Evolutionary conservation across 1,140 invertebrate species (phyloP).

Genomic region (Eurosta solidaginis): DNA sequence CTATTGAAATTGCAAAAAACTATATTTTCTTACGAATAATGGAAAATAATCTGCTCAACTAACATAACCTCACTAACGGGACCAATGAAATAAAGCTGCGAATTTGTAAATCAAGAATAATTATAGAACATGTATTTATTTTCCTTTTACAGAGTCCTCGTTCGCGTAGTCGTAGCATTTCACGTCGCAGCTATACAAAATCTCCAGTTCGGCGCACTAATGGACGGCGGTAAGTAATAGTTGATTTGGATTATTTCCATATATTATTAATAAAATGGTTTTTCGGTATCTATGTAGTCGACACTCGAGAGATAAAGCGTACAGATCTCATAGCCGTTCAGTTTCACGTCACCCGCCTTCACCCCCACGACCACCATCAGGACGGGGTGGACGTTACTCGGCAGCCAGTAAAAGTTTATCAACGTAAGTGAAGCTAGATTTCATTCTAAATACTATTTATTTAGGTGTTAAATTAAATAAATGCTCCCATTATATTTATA

Average conservation of each 20-base stretch:
- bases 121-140: neutral
- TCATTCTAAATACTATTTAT: too few species aligned
- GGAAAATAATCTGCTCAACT: neutral
- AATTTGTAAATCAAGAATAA: neutral
- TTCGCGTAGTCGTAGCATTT: slow-evolving; percentile 29
- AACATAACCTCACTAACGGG: neutral
- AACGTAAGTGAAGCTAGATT: slow-evolving; percentile 28
- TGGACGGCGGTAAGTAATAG: slow-evolving; percentile 29
- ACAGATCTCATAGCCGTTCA: slow-evolving; percentile 29
- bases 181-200: slow-evolving; percentile 30
- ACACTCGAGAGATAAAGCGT: slow-evolving; percentile 19
- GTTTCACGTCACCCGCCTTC: slow-evolving; percentile 27
- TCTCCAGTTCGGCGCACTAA: slow-evolving; percentile 17
- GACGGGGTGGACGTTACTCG: slow-evolving; percentile 17
- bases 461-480: too few species aligned
- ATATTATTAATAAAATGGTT: neutral
- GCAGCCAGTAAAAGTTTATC: slow-evolving; percentile 27
- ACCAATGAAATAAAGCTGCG: neutral
- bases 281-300: neutral
- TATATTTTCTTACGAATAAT: neutral
- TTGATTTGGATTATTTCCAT: neutral
- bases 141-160: slow-evolving; percentile 30
- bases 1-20: neutral
- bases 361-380: slow-evolving; percentile 14
- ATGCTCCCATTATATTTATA: neutral